A percentile compares a stretch with the other conserved stretches of the same genome.
phyloP scores from a whole-genome alignment of 2,888 invertebrate species.

The Pycnomerus fuliginosus region DNA sequence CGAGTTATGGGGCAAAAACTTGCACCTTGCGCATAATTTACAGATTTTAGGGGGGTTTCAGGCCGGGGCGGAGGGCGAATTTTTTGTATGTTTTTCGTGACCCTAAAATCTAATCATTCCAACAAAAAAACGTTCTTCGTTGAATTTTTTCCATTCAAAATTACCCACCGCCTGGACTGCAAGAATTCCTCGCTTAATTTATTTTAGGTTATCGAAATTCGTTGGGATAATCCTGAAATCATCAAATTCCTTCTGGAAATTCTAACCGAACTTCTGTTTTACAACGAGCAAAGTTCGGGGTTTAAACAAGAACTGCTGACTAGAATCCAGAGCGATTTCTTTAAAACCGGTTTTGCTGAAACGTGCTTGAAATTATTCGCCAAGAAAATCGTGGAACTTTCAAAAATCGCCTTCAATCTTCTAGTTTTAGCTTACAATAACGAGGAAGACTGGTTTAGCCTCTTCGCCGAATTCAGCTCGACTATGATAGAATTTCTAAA shows the following conservation, averaged over 20 bases:
- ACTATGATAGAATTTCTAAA: slow-evolving; percentile 28
- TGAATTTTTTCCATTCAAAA: too few relatives aligned
- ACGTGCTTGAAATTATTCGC: slow-evolving; percentile 29
- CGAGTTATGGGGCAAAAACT: too few relatives aligned
- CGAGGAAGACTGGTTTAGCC: slow-evolving; percentile 26
- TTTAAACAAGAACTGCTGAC: slow-evolving; percentile 22
- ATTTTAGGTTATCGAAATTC: slow-evolving; percentile 21
- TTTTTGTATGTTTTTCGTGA: too few relatives aligned
- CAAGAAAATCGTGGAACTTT: slow-evolving; percentile 19
- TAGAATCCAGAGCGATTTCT: slow-evolving; percentile 24
- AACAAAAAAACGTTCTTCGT: neutral
- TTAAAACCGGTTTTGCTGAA: slow-evolving; percentile 21
- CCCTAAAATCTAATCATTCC: neutral
- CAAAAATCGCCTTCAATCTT: slow-evolving; percentile 16
- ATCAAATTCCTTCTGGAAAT: slow-evolving; percentile 16
- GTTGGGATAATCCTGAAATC: slow-evolving; percentile 5
- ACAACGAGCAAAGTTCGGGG: slow-evolving; percentile 28
- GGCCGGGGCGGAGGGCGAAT: too few relatives aligned
- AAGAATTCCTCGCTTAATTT: too few relatives aligned
- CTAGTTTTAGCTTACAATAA: slow-evolving; percentile 10
- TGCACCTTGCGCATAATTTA: too few relatives aligned
- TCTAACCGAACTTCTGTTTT: slow-evolving; percentile 25
- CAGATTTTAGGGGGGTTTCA: too few relatives aligned
- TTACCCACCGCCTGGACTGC: too few relatives aligned
- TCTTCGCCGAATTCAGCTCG: slow-evolving; percentile 39